Evolutionary conservation across 1,140 invertebrate genomes (phyloP), one percentile per base, ranked within the genome.

Genomic region (Pachypsylla venusta): DNA sequence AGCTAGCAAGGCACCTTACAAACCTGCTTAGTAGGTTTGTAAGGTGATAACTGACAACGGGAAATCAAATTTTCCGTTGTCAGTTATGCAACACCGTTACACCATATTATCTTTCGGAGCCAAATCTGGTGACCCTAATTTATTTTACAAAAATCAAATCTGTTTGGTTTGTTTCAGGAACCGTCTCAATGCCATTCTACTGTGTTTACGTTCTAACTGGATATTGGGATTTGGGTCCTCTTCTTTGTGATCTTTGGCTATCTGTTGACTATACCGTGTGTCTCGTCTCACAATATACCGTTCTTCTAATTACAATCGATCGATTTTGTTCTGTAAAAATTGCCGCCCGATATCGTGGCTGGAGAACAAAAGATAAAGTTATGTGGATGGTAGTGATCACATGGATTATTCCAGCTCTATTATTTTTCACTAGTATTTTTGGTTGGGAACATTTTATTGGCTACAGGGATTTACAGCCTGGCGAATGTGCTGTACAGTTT

Each of bases 251-350:
- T 73, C 76, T 99, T 27, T 99, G 97, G 97, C 78, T 99, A 0
- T 96, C 95, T 0, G 89, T 98, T 19, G 97, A 99, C 74, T 99
- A 98, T 73, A 98, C 95, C 3, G 95, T 98, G 1, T 99, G 97
- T 70, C 77, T 99, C 20, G 94, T 98, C 2, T 98, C 95, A 1
- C 97, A 99, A 71, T 99, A 99, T 72, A 99, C 97, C 0, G 97
- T 99, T 1, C 81, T 99, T 25, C 78, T 98, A 53, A 99, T 99
- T 64, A 99, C 97, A 13, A 91, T 98, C 55, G 97, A 99, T 74
- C 81, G 97, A 62, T 99, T 95, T 74, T 99, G 95, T 73, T 98
- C 94, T 5, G 96, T 99, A 0, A 98, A 97, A 78, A 97, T 98
- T 61, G 95, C 97, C 1, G 93, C 97, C 0, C 88, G 88, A 67